phyloP scores from a whole-genome alignment of 2,797 vertebrate species.

The Argentina silus region DNA sequence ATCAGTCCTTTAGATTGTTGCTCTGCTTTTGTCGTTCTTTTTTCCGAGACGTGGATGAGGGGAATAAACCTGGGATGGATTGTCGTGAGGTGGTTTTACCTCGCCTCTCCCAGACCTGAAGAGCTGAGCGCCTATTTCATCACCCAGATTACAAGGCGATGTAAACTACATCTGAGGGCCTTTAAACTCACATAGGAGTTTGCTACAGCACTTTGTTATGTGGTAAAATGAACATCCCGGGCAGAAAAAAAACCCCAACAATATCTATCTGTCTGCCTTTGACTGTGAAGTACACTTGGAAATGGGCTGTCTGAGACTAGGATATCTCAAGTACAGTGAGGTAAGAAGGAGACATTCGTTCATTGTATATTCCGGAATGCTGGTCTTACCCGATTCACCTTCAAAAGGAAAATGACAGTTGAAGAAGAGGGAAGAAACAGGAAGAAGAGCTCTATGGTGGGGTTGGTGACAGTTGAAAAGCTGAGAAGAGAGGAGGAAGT shows the following conservation, averaged over 20 bases:
- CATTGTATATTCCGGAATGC: too few species aligned
- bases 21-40: background rate
- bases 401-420: too few species aligned
- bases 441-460: too few species aligned
- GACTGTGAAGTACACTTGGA: background rate
- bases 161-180: constrained; percentile 35
- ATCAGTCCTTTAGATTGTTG: constrained; percentile 65
- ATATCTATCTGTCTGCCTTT: background rate
- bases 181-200: constrained; percentile 20
- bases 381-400: too few species aligned
- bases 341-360: too few species aligned
- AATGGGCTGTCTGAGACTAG: background rate
- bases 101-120: constrained; percentile 37
- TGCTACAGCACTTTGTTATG: constrained; percentile 24
- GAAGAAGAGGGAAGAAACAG: too few species aligned
- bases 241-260: background rate
- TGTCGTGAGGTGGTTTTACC: constrained; percentile 54
- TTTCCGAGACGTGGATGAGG: constrained; percentile 9
- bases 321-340: too few species aligned
- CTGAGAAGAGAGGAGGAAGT: too few species aligned
- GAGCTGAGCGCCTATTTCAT: constrained; percentile 48
- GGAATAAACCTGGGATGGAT: constrained; percentile 59
- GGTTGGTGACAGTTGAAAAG: too few species aligned
- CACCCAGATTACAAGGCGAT: constrained; percentile 49
- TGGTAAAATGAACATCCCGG: constrained; percentile 15